Evolutionary conservation across 2,888 invertebrate genomes (phyloP).

Genomic region (Agonopterix arenella): DNA sequence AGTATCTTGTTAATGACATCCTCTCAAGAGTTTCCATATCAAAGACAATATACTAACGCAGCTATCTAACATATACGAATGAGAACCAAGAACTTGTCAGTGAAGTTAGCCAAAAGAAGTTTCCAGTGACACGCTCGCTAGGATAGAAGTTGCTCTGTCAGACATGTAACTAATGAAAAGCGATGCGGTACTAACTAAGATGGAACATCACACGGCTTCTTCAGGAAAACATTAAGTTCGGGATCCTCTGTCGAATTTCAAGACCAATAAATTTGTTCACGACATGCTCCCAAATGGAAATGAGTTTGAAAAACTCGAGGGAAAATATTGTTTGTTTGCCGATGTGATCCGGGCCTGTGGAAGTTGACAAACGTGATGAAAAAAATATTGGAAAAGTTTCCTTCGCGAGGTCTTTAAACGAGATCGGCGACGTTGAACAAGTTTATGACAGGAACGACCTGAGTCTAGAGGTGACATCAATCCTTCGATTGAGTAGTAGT

Average conservation of each 20-base stretch:
- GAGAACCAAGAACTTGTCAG: no score
- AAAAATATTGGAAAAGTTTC: slow-evolving; percentile 69
- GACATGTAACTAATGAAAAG: slow-evolving; percentile 50
- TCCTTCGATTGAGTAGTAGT: not conserved
- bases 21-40: no score
- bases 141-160: slow-evolving; percentile 37
- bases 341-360: slow-evolving; percentile 41
- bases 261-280: slow-evolving; percentile 44
- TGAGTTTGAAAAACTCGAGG: slow-evolving; percentile 53
- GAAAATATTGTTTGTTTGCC: slow-evolving; percentile 63
- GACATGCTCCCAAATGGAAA: slow-evolving; percentile 49
- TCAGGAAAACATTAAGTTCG: slow-evolving; percentile 32
- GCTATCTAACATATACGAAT: no score
- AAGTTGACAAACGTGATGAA: slow-evolving; percentile 61
- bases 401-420: slow-evolving; percentile 35
- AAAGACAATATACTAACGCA: no score
- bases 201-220: slow-evolving; percentile 31
- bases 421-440: slow-evolving; percentile 23
- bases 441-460: slow-evolving; percentile 21
- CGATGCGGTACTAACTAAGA: slow-evolving; percentile 58
- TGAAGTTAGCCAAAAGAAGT: slow-evolving; percentile 35
- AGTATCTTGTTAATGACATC: no score
- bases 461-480: slow-evolving; percentile 1
- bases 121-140: slow-evolving; percentile 26
- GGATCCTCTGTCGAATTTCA: slow-evolving; percentile 24